phyloP scores from a whole-genome alignment of 2,113 vertebrate genomes.

The Leucopsar rothschildi region DNA sequence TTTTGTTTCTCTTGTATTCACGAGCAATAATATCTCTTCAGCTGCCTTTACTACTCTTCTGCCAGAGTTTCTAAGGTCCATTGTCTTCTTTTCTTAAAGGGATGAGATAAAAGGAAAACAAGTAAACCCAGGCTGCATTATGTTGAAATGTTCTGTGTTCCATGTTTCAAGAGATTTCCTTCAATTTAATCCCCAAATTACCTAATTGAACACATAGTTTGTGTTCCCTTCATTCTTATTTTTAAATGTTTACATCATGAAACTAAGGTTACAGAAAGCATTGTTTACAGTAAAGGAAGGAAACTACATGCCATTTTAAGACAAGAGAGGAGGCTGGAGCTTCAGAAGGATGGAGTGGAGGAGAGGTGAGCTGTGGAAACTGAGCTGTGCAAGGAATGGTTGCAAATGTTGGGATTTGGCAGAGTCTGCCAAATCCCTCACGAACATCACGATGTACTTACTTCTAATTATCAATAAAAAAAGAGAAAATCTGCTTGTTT shows the following conservation, averaged over 20 bases:
- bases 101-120: background rate
- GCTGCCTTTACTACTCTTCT: background rate
- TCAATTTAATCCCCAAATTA: conserved; percentile 30
- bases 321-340: background rate
- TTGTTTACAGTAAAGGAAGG: conserved; percentile 61
- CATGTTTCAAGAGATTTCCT: background rate
- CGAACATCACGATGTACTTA: accelerated
- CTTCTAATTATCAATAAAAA: background rate
- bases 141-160: background rate
- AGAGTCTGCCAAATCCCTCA: background rate
- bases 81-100: background rate
- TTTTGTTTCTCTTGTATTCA: background rate
- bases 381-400: background rate
- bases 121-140: background rate
- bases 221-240: conserved; percentile 41
- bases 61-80: background rate
- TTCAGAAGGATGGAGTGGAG: conserved; percentile 3
- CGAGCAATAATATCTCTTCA: background rate
- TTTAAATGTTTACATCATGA: conserved; percentile 47
- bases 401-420: background rate
- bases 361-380: background rate
- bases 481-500: background rate
- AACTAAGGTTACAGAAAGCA: conserved; percentile 43
- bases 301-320: conserved; percentile 29
- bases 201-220: conserved; percentile 8